A percentile compares a stretch with the other conserved stretches of the same genome.
These are phyloP conservation scores for Phasianus colchicus DNA, from an alignment of 2,113 vertebrate species.

Conservation along the genomic window DNA sequence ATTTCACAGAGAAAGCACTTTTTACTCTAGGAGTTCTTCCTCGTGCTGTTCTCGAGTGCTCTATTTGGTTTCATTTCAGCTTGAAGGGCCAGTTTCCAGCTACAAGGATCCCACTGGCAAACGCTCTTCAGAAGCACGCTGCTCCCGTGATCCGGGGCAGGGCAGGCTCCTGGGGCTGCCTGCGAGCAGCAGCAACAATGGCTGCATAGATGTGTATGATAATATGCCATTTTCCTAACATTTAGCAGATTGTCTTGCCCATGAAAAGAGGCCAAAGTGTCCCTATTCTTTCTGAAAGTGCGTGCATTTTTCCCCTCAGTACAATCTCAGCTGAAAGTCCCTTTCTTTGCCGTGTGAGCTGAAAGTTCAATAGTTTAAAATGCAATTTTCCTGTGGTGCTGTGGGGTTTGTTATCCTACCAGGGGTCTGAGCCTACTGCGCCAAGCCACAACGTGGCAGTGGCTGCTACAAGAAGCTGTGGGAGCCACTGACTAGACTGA, in stretches of 20 bases:
- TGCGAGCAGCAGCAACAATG: neutral
- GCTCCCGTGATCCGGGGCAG: neutral
- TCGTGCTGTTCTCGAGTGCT: neutral
- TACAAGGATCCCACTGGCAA: neutral
- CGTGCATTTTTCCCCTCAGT: neutral
- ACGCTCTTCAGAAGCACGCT: neutral
- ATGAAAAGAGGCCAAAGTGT: constrained; percentile 53
- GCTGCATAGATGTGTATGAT: constrained; percentile 64
- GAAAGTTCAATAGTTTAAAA: constrained; percentile 28
- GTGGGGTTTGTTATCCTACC: neutral
- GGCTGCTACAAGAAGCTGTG: neutral
- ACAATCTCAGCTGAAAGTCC: constrained; percentile 26
- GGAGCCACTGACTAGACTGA: neutral
- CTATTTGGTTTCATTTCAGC: neutral
- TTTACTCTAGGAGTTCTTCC: neutral
- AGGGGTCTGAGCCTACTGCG: neutral
- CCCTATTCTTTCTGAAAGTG: neutral
- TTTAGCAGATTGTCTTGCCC: constrained; percentile 53
- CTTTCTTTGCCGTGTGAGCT: constrained; percentile 14
- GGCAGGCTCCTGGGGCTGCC: neutral
- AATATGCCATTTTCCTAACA: constrained; percentile 73
- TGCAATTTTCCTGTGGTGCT: rapidly evolving
- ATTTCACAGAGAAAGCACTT: neutral
- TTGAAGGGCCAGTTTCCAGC: neutral
- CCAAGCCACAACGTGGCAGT: neutral